A percentile compares a stretch with the other conserved stretches of the same genome.
Evolutionary conservation across 1,140 invertebrate species (phyloP).

Genomic region (Chironomus tepperi): DNA sequence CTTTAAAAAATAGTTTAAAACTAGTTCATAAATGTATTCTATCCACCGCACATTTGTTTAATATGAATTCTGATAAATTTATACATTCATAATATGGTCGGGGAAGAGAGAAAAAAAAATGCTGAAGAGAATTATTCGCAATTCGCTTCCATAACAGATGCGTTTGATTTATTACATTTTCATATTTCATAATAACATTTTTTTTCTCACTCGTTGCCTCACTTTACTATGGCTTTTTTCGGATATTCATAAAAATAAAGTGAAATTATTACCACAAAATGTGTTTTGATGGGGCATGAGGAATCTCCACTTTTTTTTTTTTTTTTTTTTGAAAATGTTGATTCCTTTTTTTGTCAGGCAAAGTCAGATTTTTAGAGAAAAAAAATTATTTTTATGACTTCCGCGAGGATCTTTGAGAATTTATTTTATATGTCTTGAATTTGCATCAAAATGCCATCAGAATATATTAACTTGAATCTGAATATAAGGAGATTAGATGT

Average conservation of each 20-base stretch:
- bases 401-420: too few relatives aligned
- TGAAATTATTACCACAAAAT: conserved; percentile 16
- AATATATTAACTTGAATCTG: too few relatives aligned
- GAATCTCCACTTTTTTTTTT: neutral
- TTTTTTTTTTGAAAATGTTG: neutral
- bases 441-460: too few relatives aligned
- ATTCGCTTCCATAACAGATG: conserved; percentile 17
- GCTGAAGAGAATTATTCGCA: neutral
- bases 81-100: too few relatives aligned
- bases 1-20: neutral
- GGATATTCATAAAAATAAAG: conserved; percentile 13
- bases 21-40: conserved; percentile 4
- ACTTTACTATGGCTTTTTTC: neutral
- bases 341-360: neutral
- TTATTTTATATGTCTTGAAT: too few relatives aligned
- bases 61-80: neutral
- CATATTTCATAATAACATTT: conserved; percentile 21
- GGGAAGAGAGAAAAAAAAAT: too few relatives aligned
- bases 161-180: conserved; percentile 23
- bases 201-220: neutral
- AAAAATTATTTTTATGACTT: too few relatives aligned
- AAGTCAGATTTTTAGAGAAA: neutral
- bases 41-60: conserved; percentile 4
- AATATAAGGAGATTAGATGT: too few relatives aligned
- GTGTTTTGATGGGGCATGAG: neutral